Base-by-base conservation (phyloP, 2,113 vertebrate genomes). In the Bothrops jararaca region DNA sequence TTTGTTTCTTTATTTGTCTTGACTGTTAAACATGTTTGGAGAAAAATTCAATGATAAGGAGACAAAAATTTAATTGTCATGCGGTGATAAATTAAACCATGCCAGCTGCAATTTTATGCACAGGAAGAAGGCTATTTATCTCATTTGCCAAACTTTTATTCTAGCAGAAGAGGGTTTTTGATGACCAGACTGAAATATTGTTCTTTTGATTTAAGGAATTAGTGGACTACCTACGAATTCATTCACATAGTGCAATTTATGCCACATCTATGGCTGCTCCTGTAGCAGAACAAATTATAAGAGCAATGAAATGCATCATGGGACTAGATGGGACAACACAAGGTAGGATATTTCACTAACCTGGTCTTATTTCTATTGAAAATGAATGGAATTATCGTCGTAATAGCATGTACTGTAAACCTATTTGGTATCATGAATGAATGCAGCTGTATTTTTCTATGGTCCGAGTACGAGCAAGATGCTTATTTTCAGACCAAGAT, bases 171-270 rank as follows among this genome's bases (percentile, higher is more conserved):
- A 80, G 12, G 45, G 6, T 52, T 9, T 94, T 39, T 94, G 69
- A 80, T 92, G 93, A 58, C 53, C 93, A 86, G 85, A 94, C 91
- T 97, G 92, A 97, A 86, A 87, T 95, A 96, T 92, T 96, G 57
- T 96, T 97, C 95, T 93, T 92, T 53, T 94, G 95, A 96, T 95
- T 96, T 96, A 88, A 99, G 99, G 98, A 97, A 48, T 97, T 99
- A 92, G 98, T 99, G 97, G 98, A 98, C 96, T 99, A 98, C 96
- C 96, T 99, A 95, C 98, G 98, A 86, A 95, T 94, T 92, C 97
- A 98, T 92, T 99, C 99, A 56, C 98, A 99, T 96, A 99, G 98
- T 20, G 97, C 98, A 39, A 96, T 97, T 23, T 99, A 99, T 5
- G 98, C 98, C 91, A 94, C 98, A 0, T 98, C 98, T 20, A 99